Percentiles rank a stretch among this genome's conserved stretches.
These are phyloP conservation scores for Sebastes minor DNA, from an alignment of 2,797 vertebrate species.

Conservation along the genomic window DNA sequence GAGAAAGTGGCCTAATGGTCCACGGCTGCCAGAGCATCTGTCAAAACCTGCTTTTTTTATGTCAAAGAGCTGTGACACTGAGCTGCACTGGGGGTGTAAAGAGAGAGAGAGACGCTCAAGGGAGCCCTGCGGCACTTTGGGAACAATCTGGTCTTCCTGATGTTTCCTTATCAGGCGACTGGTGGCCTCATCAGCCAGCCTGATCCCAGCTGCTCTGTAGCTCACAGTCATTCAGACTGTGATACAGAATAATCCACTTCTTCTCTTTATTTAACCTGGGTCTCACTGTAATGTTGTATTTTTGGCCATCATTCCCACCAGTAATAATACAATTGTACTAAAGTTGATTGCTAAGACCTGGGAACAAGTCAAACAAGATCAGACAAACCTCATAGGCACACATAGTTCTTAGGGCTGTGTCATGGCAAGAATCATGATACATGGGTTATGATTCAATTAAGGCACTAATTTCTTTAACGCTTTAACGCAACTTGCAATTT, in stretches of 20 bases:
- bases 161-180: background rate
- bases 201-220: background rate
- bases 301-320: background rate
- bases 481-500: background rate
- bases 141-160: slow-evolving; percentile 13
- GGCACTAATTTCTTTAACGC: background rate
- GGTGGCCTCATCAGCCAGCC: slow-evolving; percentile 1
- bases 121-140: slow-evolving; percentile 22
- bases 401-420: background rate
- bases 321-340: background rate
- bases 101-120: background rate
- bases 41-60: slow-evolving; percentile 10
- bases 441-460: background rate
- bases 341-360: background rate
- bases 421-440: background rate
- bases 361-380: background rate
- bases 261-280: background rate
- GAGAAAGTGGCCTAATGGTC: slow-evolving; percentile 44
- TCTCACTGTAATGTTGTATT: background rate
- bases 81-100: slow-evolving; percentile 11
- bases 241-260: background rate
- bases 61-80: slow-evolving; percentile 31
- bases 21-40: slow-evolving; percentile 34
- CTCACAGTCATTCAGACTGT: background rate
- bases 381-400: background rate